These are phyloP conservation scores for Eulacestoma nigropectus DNA, from an alignment of 2,113 vertebrate genomes.

Conservation along the genomic window DNA sequence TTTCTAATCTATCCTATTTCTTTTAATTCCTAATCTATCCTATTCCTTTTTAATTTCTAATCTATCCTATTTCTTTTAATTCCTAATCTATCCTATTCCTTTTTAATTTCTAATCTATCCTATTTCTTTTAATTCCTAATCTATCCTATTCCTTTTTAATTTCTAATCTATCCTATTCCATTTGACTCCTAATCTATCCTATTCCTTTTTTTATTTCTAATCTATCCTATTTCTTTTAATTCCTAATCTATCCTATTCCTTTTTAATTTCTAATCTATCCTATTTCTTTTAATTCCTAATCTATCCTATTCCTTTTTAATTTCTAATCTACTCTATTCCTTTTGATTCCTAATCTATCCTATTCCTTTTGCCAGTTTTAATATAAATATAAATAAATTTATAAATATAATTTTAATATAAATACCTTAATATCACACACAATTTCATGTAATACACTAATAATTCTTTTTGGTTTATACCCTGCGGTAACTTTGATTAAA, in stretches of 20 bases:
- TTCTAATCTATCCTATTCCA: too few relatives aligned
- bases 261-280: too few relatives aligned
- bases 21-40: neutral
- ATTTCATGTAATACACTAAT: accelerated
- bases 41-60: neutral
- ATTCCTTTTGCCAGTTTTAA: neutral
- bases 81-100: neutral
- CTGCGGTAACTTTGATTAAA: neutral
- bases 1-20: neutral
- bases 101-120: neutral
- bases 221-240: neutral
- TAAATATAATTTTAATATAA: neutral
- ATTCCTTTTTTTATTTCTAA: neutral
- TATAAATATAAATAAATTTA: neutral
- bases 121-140: neutral
- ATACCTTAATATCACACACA: neutral
- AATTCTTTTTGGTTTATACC: neutral
- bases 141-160: neutral
- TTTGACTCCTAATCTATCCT: neutral
- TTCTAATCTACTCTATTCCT: neutral
- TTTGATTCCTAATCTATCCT: neutral
- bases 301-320: neutral
- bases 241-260: neutral
- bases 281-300: neutral
- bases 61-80: neutral